These are phyloP conservation scores for Anas platyrhynchos DNA, from an alignment of 2,113 vertebrate genomes.

Conservation along the genomic window DNA sequence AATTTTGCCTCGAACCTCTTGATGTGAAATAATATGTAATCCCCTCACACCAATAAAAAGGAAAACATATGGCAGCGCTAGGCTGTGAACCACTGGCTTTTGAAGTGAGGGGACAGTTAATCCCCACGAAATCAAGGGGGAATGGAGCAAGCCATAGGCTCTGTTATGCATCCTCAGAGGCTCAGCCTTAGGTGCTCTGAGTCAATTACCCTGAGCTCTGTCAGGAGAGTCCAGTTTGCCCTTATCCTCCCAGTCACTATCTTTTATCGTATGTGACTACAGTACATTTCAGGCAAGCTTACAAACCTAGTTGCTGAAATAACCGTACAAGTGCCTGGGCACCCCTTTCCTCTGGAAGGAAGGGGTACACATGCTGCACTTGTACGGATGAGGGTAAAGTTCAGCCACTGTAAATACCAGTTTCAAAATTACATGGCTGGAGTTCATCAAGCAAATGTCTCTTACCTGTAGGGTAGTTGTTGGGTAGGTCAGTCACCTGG, in stretches of 20 bases:
- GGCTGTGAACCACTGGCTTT: background rate
- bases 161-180: background rate
- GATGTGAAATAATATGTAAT: constrained; percentile 1
- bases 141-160: background rate
- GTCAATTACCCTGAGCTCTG: background rate
- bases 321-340: background rate
- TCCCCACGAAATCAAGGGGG: background rate
- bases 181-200: background rate
- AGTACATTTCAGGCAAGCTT: background rate
- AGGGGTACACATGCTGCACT: background rate
- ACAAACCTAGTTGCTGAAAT: background rate
- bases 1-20: background rate
- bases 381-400: background rate
- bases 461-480: background rate
- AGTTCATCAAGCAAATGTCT: background rate
- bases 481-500: background rate
- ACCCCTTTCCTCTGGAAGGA: background rate
- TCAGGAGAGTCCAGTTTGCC: background rate
- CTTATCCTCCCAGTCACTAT: background rate
- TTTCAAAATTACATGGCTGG: background rate
- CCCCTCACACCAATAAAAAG: background rate
- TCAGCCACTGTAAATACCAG: background rate
- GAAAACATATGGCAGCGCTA: background rate
- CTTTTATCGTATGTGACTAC: background rate
- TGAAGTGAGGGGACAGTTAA: background rate